Evolutionary conservation across 2,888 invertebrate species (phyloP), one percentile per base, ranked within the genome.

Genomic region (Noctua pronuba): DNA sequence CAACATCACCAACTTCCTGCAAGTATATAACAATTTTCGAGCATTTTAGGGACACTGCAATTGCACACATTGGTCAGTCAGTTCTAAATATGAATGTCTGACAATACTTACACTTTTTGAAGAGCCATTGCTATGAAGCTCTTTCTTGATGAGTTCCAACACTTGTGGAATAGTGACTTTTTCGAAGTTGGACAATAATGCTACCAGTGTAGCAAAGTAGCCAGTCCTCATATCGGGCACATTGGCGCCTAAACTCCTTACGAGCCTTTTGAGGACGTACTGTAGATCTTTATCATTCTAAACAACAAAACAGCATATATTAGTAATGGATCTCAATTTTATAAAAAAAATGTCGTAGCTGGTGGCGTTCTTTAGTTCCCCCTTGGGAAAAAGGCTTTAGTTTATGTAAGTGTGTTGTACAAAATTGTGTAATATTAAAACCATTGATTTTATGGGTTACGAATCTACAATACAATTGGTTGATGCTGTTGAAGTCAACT

Each of bases 1-100:
- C 97, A 69, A 98, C 97, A 95, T 98, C 98, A 58, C 97, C 98
- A 89, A 97, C 97, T 97, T 98, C 98, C 98, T 98, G 46, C 31
- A 79, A 79, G 44, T 10, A 64, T 58, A 62, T 55, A 77, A 71
- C 2, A 62, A 41, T 16, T 31, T 66, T 58, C 41, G 38, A 75
- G 21, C 13, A 41, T 72, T 44, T 5, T n/a, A 21, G 11, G 11
- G 18, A n/a, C 24, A n/a, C 24, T 28, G 2, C 5, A 2, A 21
- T 35, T 52, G 18, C 11, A 41, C 10, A 60, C 31, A 4, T 46
- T 58, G 7, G 28, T 28, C 6, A 46, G 2, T 31, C 41, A 28
- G 21, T 38, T 77, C 16, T 8, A 52, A 62, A 31, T 76, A 44
- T 52, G 5, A 44, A 70, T 35, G 38, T 44, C 24, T 41, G n/a